These are phyloP conservation scores for Aspidapion aeneum DNA, from an alignment of 2,888 invertebrate genomes.

Conservation along the genomic window DNA sequence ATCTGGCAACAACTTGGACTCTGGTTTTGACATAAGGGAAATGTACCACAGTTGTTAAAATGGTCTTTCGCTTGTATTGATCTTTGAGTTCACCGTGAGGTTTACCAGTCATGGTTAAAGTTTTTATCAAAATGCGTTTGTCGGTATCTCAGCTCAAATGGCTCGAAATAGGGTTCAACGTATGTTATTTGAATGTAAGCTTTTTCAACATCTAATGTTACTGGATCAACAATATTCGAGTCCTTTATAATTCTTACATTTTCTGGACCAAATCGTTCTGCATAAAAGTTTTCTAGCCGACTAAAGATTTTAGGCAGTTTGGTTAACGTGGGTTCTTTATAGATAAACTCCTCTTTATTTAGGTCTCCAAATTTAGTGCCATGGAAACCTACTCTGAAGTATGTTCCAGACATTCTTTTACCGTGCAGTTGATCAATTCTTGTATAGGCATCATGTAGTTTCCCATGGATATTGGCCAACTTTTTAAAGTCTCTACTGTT, in stretches of 20 bases:
- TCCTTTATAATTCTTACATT: constrained; percentile 94
- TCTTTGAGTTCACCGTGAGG: constrained; percentile 95
- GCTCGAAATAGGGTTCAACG: constrained; percentile 96
- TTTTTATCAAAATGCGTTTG: constrained; percentile 89
- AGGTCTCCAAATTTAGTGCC: constrained; percentile 93
- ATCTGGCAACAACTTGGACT: constrained; percentile 77
- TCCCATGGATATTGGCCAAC: constrained; percentile 87
- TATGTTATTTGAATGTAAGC: constrained; percentile 97
- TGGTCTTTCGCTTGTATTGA: constrained; percentile 95
- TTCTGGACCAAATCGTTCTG: constrained; percentile 84
- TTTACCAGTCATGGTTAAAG: constrained; percentile 88
- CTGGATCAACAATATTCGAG: constrained; percentile 86
- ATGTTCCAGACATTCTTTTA: constrained; percentile 94
- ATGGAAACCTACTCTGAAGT: constrained; percentile 98
- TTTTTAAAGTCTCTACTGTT: constrained; percentile 90
- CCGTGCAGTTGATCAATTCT: constrained; percentile 87
- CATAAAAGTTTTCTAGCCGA: constrained; percentile 92
- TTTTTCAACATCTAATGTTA: constrained; percentile 78
- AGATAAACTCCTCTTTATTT: constrained; percentile 91
- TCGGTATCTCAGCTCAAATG: constrained; percentile 82
- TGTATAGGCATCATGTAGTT: constrained; percentile 88
- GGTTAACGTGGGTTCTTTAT: constrained; percentile 95
- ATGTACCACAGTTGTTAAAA: constrained; percentile 87
- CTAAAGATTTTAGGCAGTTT: constrained; percentile 97
- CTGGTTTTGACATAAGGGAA: constrained; percentile 98